Conservation (phyloP, 1,140 invertebrate species). For the Tribolium madens region DNA sequence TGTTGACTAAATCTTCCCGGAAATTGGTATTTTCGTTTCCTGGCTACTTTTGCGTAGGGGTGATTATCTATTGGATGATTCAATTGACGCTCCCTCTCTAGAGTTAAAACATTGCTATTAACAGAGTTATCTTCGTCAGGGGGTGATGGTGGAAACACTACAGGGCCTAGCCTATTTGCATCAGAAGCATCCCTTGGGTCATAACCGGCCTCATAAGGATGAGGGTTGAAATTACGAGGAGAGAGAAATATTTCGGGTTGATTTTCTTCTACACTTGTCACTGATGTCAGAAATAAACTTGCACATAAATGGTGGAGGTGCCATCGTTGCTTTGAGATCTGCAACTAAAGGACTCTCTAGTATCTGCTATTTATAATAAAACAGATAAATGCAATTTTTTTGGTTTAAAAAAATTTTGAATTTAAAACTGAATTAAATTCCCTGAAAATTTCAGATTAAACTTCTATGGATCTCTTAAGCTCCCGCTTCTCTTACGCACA, state of each 20-base stretch:
- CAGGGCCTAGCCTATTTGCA: constrained; percentile 45
- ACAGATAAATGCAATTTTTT: no score
- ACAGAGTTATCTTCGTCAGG: constrained; percentile 40
- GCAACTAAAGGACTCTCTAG: background rate
- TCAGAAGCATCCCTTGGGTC: constrained; percentile 21
- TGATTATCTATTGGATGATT: constrained; percentile 54
- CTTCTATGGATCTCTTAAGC: no score
- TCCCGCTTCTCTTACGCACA: no score
- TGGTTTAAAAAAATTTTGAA: no score
- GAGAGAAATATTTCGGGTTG: constrained; percentile 58
- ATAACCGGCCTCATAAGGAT: constrained; percentile 57
- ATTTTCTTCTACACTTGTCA: constrained; percentile 55
- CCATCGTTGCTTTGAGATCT: background rate
- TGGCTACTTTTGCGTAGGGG: constrained; percentile 57
- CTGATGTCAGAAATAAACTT: constrained; percentile 37
- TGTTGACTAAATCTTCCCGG: constrained; percentile 43
- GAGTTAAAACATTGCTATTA: constrained; percentile 53
- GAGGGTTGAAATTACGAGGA: constrained; percentile 62
- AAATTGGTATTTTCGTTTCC: constrained; percentile 55
- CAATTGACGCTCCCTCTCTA: constrained; percentile 22
- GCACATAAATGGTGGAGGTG: background rate
- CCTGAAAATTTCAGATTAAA: no score
- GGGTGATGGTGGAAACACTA: constrained; percentile 56
- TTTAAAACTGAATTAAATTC: no score
- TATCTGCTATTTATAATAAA: background rate